Evolutionary conservation across 2,113 vertebrate species (phyloP).

Genomic region (Thalassoma bifasciatum): DNA sequence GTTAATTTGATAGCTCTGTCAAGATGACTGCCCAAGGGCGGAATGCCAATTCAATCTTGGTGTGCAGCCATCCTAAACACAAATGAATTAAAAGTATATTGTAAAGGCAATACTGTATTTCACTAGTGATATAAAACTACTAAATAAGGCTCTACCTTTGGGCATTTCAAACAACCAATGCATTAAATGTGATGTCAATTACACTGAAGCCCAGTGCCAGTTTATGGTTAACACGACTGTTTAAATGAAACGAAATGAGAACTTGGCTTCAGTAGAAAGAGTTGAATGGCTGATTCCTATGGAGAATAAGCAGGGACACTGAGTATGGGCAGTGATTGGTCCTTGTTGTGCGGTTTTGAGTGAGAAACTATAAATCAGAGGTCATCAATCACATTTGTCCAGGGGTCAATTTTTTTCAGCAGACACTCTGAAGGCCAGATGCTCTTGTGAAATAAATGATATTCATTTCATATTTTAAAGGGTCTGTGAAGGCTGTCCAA

Average conservation of each 20-base stretch:
- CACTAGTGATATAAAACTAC: constrained; percentile 12
- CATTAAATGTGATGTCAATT: constrained; percentile 3
- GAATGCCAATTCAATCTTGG: constrained; percentile 49
- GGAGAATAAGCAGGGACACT: too few species aligned
- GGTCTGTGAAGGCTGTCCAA: too few species aligned
- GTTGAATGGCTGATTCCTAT: too few species aligned
- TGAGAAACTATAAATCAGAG: too few species aligned
- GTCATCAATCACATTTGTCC: too few species aligned
- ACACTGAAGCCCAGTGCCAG: neutral
- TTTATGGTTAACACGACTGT: neutral
- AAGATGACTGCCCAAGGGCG: constrained; percentile 49
- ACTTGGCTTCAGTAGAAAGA: neutral
- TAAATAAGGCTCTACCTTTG: constrained; percentile 3
- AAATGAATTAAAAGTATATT: constrained; percentile 43
- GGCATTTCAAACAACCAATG: neutral
- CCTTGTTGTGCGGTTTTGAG: too few species aligned
- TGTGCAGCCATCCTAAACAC: constrained; percentile 52
- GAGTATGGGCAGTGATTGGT: too few species aligned
- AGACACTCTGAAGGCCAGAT: too few species aligned
- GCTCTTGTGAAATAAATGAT: too few species aligned
- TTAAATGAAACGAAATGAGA: neutral
- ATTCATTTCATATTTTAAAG: too few species aligned
- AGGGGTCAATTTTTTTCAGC: too few species aligned
- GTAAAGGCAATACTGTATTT: constrained; percentile 30
- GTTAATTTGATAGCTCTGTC: constrained; percentile 37